Evolutionary conservation across 2,888 invertebrate species (phyloP), one percentile per base, ranked within the genome.

Genomic region (Oscheius sp.): DNA sequence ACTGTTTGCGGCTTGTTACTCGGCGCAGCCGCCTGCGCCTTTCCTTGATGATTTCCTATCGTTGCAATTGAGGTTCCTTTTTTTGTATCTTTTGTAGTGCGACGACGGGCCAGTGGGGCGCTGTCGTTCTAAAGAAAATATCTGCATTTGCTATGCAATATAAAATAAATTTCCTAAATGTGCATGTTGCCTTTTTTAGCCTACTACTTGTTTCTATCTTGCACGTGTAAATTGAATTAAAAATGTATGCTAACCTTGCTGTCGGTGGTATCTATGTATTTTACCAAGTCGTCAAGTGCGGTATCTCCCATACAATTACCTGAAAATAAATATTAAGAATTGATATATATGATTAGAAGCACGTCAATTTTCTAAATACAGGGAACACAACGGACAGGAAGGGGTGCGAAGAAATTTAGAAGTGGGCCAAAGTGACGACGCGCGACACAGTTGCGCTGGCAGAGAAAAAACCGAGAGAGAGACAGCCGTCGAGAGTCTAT

Each of bases 21-120:
- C 23, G 31, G 48, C 45, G 50, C 52, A 31, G 67, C 46, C 67
- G 46, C 55, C 33, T 39, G 57, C 57, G 55, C 55, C 55, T 55
- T 57, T 46, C 48, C 57, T 31, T 67, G 55, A 5, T 53, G 55
- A 42, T 67, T 67, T 27, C 67, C 67, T 31, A 67, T 67, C 42
- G 67, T 46, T 27, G 45, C 67, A 34, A n/a, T n/a, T n/a, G n/a
- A n/a, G n/a, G n/a, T n/a, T n/a, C n/a, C n/a, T n/a, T n/a, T n/a
- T n/a, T 61, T 29, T 25, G 23, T 3, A 12, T 58, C 45, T 17
- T 58, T 68, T 50, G 42, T 46, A 34, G 45, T 68, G 12, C 68
- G 58, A 48, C 58, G 58, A 29, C 50, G 46, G 2, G 48, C 61
- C 48, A 48, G 45, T n/a, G 27, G 23, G 23, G 29, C 61, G 20